These are phyloP conservation scores for Clarias pachynema DNA, from an alignment of 2,797 vertebrate species.

Conservation along the genomic window DNA sequence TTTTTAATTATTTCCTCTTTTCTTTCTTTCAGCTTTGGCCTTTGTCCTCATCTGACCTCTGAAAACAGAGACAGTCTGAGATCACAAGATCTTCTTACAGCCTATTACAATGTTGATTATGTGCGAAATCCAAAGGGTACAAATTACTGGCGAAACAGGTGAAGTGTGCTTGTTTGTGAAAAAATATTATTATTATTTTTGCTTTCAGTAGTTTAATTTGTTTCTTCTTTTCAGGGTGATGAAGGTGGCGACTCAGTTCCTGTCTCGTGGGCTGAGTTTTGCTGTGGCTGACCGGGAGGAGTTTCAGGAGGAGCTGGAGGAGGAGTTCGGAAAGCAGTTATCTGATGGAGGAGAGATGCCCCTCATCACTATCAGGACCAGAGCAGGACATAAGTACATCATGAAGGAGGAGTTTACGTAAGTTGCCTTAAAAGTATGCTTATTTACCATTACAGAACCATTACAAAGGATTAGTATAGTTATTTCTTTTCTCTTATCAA, in stretches of 20 bases:
- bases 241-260: constrained; percentile 63
- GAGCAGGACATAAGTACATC: constrained; percentile 62
- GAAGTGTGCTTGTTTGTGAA: background rate
- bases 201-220: background rate
- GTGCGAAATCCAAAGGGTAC: constrained; percentile 63
- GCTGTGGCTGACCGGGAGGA: constrained; percentile 59
- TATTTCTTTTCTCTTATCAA: background rate
- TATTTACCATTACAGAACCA: background rate
- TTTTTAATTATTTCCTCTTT: background rate
- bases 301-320: constrained; percentile 63
- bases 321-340: constrained; percentile 61
- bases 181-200: background rate
- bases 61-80: constrained; percentile 59
- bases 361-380: constrained; percentile 58
- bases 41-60: constrained; percentile 63
- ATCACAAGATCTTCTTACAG: constrained; percentile 57
- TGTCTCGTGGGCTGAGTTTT: constrained; percentile 57
- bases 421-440: constrained; percentile 28
- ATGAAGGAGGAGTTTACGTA: constrained; percentile 69
- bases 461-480: no score
- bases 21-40: constrained; percentile 54
- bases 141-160: constrained; percentile 69
- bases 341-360: constrained; percentile 56
- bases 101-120: constrained; percentile 63
- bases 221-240: constrained; percentile 56